Evolutionary conservation across 2,888 invertebrate species (phyloP), one percentile per base, ranked within the genome.

Genomic region (Pyrgus malvae): DNA sequence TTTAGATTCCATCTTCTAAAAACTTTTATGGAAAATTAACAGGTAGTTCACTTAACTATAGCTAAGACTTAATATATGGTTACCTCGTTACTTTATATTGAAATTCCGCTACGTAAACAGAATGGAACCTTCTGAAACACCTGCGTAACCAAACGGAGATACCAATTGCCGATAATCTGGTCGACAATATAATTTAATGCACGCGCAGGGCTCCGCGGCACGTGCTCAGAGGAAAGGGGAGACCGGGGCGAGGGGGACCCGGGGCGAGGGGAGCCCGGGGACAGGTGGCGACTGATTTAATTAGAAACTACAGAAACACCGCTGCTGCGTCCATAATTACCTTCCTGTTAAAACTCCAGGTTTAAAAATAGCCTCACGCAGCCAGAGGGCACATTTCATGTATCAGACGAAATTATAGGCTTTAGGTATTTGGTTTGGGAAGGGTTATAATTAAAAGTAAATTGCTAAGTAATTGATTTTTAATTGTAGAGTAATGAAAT

Each of bases 201-300:
- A 38, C 29, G 49, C 44, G 45, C 41, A 58, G 56, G 57, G 58
- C 50, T 58, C 58, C 56, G 57, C 57, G 67, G 72, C 76, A 72
- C 78, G 69, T 70, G 80, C 35, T 14, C 11, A 9, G 48, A 56
- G 60, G 58, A 54, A 56, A 37, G 51, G 33, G 48, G 45, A 53
- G 3, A 6, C 2, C 6, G 60, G 65, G 64, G 74, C n/a, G n/a
- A 1, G 33, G 19, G 33, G 40, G 23, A 14, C 16, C 11, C 7
- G 48, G 57, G 60, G 58, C 54, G 57, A 37, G 51, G 33, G 48
- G 45, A 53, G 3, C 14, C 2, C 6, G 60, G 65, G 64, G 74
- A 75, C 83, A 84, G 83, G 84, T 85, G 85, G 67, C 61, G 80
- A 84, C 65, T 76, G 83, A 84, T 79, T 80, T 80, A 78, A 82